phyloP scores from a whole-genome alignment of 2,113 vertebrate genomes.

The Conger conger region DNA sequence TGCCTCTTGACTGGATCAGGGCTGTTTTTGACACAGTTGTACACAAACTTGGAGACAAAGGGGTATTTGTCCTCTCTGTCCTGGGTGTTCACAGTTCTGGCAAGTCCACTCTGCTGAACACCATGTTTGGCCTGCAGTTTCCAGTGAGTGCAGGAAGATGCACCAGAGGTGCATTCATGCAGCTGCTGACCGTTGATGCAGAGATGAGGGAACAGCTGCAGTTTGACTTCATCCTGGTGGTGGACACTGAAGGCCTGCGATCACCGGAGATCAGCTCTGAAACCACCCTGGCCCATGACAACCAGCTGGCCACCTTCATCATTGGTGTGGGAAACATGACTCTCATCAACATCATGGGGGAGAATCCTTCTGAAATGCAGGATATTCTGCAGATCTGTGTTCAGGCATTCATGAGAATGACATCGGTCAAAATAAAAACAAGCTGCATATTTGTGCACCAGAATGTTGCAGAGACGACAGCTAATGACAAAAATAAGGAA shows the following conservation, averaged over 20 bases:
- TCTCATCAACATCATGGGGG: constrained; percentile 70
- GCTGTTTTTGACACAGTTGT: constrained; percentile 60
- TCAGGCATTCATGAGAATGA: constrained; percentile 54
- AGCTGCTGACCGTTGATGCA: constrained; percentile 26
- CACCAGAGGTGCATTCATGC: constrained; percentile 58
- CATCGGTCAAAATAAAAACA: constrained; percentile 21
- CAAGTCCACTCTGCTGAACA: constrained; percentile 72
- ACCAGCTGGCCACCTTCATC: constrained; percentile 72
- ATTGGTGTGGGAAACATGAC: constrained; percentile 73
- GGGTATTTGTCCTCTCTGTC: constrained; percentile 59
- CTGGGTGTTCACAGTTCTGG: constrained; percentile 64
- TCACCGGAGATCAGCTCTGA: constrained; percentile 37
- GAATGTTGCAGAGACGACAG: constrained; percentile 32
- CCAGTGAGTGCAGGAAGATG: constrained; percentile 53
- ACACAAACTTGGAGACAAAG: constrained; percentile 51
- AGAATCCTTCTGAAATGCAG: constrained; percentile 60
- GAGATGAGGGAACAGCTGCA: constrained; percentile 44
- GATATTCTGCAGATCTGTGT: constrained; percentile 63
- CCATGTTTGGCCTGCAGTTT: constrained; percentile 71
- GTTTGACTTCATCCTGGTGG: constrained; percentile 48
- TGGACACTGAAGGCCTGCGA: constrained; percentile 43
- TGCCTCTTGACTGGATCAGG: constrained; percentile 73
- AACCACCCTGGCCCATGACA: constrained; percentile 65
- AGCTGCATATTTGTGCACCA: constrained; percentile 40
- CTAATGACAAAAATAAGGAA: constrained; percentile 24